A percentile compares a stretch with the other conserved stretches of the same genome.
phyloP scores from a whole-genome alignment of 2,888 invertebrate species.

The Tenthredo distinguenda region DNA sequence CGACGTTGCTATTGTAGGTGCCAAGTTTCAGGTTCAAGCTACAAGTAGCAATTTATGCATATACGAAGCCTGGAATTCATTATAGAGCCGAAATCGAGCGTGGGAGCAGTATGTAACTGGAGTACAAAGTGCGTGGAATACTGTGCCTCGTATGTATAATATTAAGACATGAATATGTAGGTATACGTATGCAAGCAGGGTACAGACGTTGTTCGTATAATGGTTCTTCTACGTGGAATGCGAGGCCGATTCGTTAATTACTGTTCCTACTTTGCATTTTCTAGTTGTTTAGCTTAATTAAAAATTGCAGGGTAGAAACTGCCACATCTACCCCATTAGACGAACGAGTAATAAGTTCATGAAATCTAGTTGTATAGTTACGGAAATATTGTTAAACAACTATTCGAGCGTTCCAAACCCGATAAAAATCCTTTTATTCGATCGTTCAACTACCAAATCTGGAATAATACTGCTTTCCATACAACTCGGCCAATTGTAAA shows the following conservation, averaged over 20 bases:
- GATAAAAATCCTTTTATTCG: background rate
- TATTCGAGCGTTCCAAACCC: background rate
- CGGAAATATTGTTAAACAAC: background rate
- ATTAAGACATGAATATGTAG: background rate
- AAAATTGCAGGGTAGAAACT: background rate
- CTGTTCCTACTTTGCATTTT: background rate
- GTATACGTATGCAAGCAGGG: background rate
- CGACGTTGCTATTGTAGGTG: background rate
- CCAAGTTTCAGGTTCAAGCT: background rate
- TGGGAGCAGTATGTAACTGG: background rate
- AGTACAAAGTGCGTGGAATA: background rate
- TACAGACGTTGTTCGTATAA: slow-evolving; percentile 2
- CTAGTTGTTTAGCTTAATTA: background rate
- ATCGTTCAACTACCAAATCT: background rate
- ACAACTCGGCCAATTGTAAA: background rate
- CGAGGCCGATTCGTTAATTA: background rate
- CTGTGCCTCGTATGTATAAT: background rate
- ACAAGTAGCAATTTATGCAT: background rate
- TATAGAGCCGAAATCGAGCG: slow-evolving; percentile 4
- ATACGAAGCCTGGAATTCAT: background rate
- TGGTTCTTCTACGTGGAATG: slow-evolving; percentile 5
- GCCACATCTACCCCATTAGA: background rate
- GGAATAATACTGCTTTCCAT: background rate
- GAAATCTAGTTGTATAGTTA: background rate
- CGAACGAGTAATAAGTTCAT: background rate